phyloP scores from a whole-genome alignment of 2,797 vertebrate genomes.

The Sebastes oblongus region DNA sequence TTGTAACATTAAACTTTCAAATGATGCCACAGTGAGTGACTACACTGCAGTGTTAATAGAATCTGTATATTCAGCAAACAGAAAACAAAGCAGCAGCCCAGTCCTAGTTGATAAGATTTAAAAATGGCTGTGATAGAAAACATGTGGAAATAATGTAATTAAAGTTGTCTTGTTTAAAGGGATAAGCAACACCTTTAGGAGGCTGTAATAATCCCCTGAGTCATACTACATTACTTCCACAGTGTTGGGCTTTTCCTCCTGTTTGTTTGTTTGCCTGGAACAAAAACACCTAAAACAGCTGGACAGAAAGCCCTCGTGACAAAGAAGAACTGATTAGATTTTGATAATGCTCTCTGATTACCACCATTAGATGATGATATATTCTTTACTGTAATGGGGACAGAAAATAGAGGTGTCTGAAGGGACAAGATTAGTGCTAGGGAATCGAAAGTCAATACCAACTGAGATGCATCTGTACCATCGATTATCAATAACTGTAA shows the following conservation, averaged over 20 bases:
- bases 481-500: neutral
- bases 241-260: conserved; percentile 12
- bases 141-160: conserved; percentile 32
- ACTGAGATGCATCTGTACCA: neutral
- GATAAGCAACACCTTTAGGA: conserved; percentile 54
- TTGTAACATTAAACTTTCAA: conserved; percentile 27
- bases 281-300: conserved; percentile 28
- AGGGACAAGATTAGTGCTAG: neutral
- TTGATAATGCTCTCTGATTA: neutral
- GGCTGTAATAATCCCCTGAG: conserved; percentile 49
- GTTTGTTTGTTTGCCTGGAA: conserved; percentile 19
- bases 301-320: neutral
- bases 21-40: neutral
- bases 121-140: conserved; percentile 28
- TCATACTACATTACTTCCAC: conserved; percentile 33
- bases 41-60: conserved; percentile 3
- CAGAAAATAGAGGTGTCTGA: neutral
- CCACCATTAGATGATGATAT: neutral
- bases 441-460: neutral
- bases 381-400: neutral
- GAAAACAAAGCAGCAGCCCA: neutral
- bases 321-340: neutral
- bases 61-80: neutral
- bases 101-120: neutral
- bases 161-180: conserved; percentile 30